A percentile compares a stretch with the other conserved stretches of the same genome.
Evolutionary conservation across 2,113 vertebrate species (phyloP).

Genomic region (Indicator indicator): DNA sequence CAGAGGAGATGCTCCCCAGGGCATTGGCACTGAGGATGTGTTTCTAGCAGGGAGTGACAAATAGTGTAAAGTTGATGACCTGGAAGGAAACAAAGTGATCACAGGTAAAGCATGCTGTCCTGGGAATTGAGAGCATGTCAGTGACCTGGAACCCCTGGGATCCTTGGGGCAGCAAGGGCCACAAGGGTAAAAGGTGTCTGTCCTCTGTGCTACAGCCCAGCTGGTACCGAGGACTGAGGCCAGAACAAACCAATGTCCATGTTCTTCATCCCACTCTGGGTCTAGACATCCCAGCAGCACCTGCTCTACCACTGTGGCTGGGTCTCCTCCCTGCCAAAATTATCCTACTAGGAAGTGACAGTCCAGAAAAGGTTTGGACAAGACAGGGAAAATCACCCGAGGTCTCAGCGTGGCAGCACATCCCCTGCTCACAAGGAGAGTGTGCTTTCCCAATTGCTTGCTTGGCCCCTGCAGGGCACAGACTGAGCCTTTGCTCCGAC

Average conservation of each 20-base stretch:
- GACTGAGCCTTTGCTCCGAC: background rate
- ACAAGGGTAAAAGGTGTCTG: fast-evolving
- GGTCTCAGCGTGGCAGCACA: background rate
- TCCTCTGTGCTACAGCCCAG: background rate
- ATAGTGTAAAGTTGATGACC: background rate
- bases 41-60: background rate
- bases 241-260: background rate
- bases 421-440: background rate
- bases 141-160: background rate
- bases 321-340: background rate
- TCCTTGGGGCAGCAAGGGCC: background rate
- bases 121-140: fast-evolving
- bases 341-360: background rate
- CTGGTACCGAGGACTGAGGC: fast-evolving
- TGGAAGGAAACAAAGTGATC: background rate
- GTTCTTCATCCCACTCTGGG: background rate
- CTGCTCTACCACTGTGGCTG: fast-evolving
- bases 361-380: background rate
- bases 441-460: fast-evolving
- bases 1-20: background rate
- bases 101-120: background rate
- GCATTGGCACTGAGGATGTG: background rate
- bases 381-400: background rate
- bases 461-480: background rate
- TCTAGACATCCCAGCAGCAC: background rate